A percentile compares a stretch with the other conserved stretches of the same genome.
Evolutionary conservation across 1,140 invertebrate species (phyloP).

Genomic region (Caligus rogercresseyi): DNA sequence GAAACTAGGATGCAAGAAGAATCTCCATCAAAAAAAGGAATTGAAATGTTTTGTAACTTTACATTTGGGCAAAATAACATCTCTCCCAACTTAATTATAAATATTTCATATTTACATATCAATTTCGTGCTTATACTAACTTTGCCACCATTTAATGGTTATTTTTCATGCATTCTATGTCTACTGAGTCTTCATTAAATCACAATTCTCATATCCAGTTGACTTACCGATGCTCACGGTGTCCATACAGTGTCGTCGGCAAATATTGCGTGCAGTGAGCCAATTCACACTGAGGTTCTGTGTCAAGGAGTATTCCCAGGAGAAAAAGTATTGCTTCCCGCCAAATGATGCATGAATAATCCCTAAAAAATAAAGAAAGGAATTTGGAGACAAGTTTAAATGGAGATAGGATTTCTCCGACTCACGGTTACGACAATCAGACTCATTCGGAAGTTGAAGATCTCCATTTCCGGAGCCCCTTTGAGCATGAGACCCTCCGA

Average conservation of each 20-base stretch:
- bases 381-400: not conserved
- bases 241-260: slow-evolving; percentile 77
- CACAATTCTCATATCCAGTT: too few relatives aligned
- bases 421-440: not conserved
- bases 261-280: slow-evolving; percentile 74
- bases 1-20: too few relatives aligned
- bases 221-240: slow-evolving; percentile 47
- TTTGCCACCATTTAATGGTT: too few relatives aligned
- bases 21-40: too few relatives aligned
- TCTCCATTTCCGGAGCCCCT: not conserved
- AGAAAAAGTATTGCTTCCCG: slow-evolving; percentile 75
- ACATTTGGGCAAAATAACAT: too few relatives aligned
- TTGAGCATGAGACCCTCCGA: too few relatives aligned
- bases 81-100: too few relatives aligned
- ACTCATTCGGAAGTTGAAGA: not conserved
- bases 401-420: not conserved
- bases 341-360: slow-evolving; percentile 13
- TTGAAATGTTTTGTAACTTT: too few relatives aligned
- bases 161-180: too few relatives aligned
- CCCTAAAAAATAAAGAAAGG: slow-evolving; percentile 3
- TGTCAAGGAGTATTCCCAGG: slow-evolving; percentile 71
- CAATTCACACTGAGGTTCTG: slow-evolving; percentile 68
- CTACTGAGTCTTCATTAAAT: too few relatives aligned
- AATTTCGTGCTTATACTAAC: too few relatives aligned
- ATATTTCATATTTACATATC: too few relatives aligned